Base-by-base conservation (phyloP, 2,888 invertebrate species). In the Cacoxenus indagator region DNA sequence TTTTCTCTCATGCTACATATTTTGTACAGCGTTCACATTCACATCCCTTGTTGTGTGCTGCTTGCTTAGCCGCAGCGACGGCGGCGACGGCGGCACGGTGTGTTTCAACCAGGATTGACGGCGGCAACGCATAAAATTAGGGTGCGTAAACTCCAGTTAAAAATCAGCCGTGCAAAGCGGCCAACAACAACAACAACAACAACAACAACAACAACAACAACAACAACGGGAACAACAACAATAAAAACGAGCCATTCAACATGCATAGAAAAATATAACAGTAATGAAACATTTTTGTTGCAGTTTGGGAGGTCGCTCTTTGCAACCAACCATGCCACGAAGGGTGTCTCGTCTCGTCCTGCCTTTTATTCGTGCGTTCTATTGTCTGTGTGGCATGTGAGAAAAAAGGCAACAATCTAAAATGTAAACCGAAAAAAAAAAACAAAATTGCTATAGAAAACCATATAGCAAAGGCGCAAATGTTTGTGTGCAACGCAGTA, bases 91-190 rank as follows among this genome's bases (percentile, higher is more conserved):
- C 37, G 37, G 37, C 24, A 11, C 51, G 22, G n/a, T 26, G 55
- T 27, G 14, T 48, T 24, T 14, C 55, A 11, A 14, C n/a, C 45
- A 45, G 61, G 61, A 29, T 62, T 62, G 61, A 43, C n/a, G 45
- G 51, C 51, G 51, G 24, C 61, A 45, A 45, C 61, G 66, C 59
- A 67, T 57, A 67, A 70, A 70, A 70, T 70, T 70, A 70, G 70
- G 70, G 70, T 70, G 70, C 67, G 65, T 70, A 57, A n/a, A 57
- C 57, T 17, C n/a, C 29, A 57, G 57, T 62, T 62, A 62, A 62
- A 62, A 62, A 62, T 62, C 61, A 62, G 22, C 14, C 45, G 61
- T 31, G 45, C 45, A 45, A 43, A 17, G 43, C 43, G 11, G 11
- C 24, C 11, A 24, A 22, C 37, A 57, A 65, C 67, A 70, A 59